These are phyloP conservation scores for Formica selysi DNA, from an alignment of 1,140 invertebrate genomes.

Conservation along the genomic window DNA sequence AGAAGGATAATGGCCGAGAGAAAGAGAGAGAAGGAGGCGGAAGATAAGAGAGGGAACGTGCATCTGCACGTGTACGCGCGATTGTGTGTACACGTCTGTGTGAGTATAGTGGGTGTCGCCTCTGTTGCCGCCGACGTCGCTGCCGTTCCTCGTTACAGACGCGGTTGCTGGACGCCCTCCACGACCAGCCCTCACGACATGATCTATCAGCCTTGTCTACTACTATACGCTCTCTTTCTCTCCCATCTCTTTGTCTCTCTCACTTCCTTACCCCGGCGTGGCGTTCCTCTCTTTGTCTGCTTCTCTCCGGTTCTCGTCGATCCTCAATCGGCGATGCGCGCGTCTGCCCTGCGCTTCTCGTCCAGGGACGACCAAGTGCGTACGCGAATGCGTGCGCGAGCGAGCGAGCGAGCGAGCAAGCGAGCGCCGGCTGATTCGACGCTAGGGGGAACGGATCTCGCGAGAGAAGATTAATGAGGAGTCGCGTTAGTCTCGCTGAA, in stretches of 20 bases:
- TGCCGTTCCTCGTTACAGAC: conserved; percentile 83
- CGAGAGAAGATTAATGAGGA: conserved; percentile 59
- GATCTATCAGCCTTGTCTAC: conserved; percentile 78
- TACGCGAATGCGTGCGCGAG: not conserved
- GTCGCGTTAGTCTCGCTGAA: conserved; percentile 58
- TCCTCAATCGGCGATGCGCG: conserved; percentile 57
- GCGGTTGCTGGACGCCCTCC: conserved; percentile 77
- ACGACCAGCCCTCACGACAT: conserved; percentile 75
- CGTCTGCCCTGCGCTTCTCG: conserved; percentile 28
- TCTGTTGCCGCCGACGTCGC: conserved; percentile 72
- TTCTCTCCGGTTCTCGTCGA: conserved; percentile 65
- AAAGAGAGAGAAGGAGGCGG: conserved; percentile 64
- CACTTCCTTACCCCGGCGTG: not conserved
- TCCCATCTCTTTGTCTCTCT: not conserved
- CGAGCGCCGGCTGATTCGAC: conserved; percentile 22
- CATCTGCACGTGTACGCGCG: conserved; percentile 16
- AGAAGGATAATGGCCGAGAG: conserved; percentile 39
- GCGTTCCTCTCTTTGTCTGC: conserved; percentile 47
- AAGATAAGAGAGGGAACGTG: conserved; percentile 36
- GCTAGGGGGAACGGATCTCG: conserved; percentile 39
- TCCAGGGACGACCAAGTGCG: conserved; percentile 35
- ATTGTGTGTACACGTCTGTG: conserved; percentile 34
- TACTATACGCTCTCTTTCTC: conserved; percentile 51
- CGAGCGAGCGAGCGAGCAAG: not conserved
- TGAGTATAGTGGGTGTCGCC: conserved; percentile 79